Evolutionary conservation across 2,888 invertebrate species (phyloP).

Genomic region (Lasioglossum pauxillum): DNA sequence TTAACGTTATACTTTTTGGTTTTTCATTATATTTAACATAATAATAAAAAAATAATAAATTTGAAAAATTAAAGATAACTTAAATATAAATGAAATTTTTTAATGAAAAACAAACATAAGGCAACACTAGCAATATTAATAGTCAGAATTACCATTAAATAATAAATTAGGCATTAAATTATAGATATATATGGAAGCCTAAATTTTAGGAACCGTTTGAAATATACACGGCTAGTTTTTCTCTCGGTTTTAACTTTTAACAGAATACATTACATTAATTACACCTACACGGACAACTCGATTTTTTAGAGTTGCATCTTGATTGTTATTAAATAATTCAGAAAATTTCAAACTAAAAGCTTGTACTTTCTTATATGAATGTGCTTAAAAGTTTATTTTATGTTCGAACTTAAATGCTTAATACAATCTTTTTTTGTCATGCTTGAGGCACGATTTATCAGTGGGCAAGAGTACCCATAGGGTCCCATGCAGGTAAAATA

Average conservation of each 20-base stretch:
- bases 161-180: constrained; percentile 29
- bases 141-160: constrained; percentile 10
- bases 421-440: constrained; percentile 48
- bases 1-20: constrained; percentile 26
- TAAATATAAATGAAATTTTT: constrained; percentile 18
- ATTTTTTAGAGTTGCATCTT: constrained; percentile 14
- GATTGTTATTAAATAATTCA: constrained; percentile 22
- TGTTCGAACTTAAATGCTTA: constrained; percentile 52
- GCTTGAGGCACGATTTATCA: constrained; percentile 57
- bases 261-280: constrained; percentile 20
- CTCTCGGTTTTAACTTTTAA: constrained; percentile 28
- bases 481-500: constrained; percentile 96
- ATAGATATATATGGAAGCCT: constrained; percentile 17
- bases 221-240: constrained; percentile 31
- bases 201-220: constrained; percentile 45
- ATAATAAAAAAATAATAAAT: not conserved
- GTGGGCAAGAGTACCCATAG: constrained; percentile 93
- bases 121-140: not conserved
- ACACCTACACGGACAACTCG: not conserved
- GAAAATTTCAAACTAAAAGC: constrained; percentile 39
- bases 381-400: constrained; percentile 49
- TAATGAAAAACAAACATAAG: not conserved
- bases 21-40: constrained; percentile 9
- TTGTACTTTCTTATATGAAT: constrained; percentile 37
- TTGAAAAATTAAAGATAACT: constrained; percentile 9